Conservation (phyloP, 2,888 invertebrate species). For the Automeris io region DNA sequence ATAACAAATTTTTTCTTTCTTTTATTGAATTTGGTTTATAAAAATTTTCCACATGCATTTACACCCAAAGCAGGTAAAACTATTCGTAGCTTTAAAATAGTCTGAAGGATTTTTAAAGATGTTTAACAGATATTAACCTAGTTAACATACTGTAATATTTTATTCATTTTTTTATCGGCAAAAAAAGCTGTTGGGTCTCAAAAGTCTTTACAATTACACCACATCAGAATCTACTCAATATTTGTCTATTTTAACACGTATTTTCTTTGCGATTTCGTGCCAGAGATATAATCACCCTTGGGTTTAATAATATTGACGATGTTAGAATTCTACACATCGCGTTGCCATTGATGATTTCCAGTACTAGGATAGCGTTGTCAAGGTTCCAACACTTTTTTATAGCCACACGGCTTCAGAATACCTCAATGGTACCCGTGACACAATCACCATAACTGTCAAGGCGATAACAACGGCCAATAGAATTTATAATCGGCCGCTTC, state of each 20-base stretch:
- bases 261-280: not conserved
- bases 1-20: too few relatives aligned
- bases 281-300: not conserved
- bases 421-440: slow-evolving; percentile 31
- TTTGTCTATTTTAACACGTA: not conserved
- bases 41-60: too few relatives aligned
- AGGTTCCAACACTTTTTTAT: slow-evolving; percentile 19
- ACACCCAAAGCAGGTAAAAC: too few relatives aligned
- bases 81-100: too few relatives aligned
- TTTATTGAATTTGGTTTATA: too few relatives aligned
- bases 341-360: slow-evolving; percentile 5
- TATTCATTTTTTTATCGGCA: too few relatives aligned
- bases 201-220: too few relatives aligned
- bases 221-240: too few relatives aligned
- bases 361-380: slow-evolving; percentile 6
- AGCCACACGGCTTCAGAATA: slow-evolving; percentile 32
- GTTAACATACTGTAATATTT: too few relatives aligned
- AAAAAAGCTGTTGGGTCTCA: too few relatives aligned
- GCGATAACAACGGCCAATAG: slow-evolving; percentile 19
- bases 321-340: slow-evolving; percentile 2
- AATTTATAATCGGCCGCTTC: slow-evolving; percentile 39
- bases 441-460: slow-evolving; percentile 32
- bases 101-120: too few relatives aligned
- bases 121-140: too few relatives aligned
- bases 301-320: not conserved